These are phyloP conservation scores for Rhopilema esculentum DNA, from an alignment of 30 jellyfish, hydroid and myxozoan species.

Conservation along the genomic window DNA sequence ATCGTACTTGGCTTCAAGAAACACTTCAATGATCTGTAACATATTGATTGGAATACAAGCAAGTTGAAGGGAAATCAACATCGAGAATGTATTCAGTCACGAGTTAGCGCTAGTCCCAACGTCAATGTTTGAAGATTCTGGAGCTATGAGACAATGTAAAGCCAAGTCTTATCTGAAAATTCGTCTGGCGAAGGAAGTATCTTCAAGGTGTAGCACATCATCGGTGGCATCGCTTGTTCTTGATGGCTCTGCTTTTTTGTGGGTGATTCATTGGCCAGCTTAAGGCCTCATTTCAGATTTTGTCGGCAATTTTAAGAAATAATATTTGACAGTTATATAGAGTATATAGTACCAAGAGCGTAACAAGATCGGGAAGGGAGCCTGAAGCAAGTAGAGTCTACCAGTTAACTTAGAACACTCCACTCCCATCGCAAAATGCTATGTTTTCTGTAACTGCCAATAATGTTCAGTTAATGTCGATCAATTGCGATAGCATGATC, in stretches of 20 bases:
- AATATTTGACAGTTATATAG: slow-evolving; percentile 29
- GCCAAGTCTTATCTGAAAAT: slow-evolving; percentile 19
- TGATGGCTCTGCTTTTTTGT: slow-evolving; percentile 38
- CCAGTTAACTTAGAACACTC: slow-evolving; percentile 20
- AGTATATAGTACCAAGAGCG: slow-evolving; percentile 27
- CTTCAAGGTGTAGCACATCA: not conserved
- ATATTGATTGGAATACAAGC: slow-evolving; percentile 26
- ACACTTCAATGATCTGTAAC: slow-evolving; percentile 9
- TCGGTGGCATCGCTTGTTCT: not conserved
- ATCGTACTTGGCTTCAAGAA: slow-evolving; percentile 22
- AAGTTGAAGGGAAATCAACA: slow-evolving; percentile 26
- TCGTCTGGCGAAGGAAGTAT: slow-evolving; percentile 18
- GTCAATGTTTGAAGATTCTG: slow-evolving; percentile 24
- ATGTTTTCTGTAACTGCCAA: slow-evolving; percentile 13
- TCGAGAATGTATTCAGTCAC: slow-evolving; percentile 13
- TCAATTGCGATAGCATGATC: not conserved
- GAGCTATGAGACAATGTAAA: slow-evolving; percentile 1
- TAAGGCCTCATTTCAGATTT: slow-evolving; percentile 7
- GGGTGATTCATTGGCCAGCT: slow-evolving; percentile 34
- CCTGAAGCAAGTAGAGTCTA: slow-evolving; percentile 23
- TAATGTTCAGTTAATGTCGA: slow-evolving; percentile 18
- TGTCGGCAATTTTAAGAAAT: slow-evolving; percentile 4
- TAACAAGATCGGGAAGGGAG: not conserved
- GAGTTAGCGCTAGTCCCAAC: slow-evolving; percentile 30
- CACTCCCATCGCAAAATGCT: slow-evolving; percentile 33